These are phyloP conservation scores for Chrysolina haemoptera DNA, from an alignment of 2,888 invertebrate genomes.

Conservation along the genomic window DNA sequence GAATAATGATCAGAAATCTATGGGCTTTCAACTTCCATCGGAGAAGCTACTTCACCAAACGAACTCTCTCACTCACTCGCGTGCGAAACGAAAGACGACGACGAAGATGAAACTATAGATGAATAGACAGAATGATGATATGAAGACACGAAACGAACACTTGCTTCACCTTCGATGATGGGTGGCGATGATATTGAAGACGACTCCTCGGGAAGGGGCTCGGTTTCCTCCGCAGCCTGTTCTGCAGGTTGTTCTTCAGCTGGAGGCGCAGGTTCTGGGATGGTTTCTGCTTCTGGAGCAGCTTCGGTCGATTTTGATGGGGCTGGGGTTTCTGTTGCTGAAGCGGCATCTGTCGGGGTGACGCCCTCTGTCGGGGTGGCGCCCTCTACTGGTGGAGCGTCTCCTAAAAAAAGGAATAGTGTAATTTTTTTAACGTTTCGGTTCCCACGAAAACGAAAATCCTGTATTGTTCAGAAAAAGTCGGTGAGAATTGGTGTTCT, in stretches of 20 bases:
- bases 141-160: constrained; percentile 34
- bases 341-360: not conserved
- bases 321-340: constrained; percentile 50
- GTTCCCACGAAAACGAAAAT: too few relatives aligned
- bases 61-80: constrained; percentile 2
- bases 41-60: not conserved
- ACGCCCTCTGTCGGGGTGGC: too few relatives aligned
- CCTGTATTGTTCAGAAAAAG: too few relatives aligned
- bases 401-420: too few relatives aligned
- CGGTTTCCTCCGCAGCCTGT: constrained; percentile 49
- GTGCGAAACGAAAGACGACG: constrained; percentile 34
- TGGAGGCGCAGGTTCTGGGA: constrained; percentile 29
- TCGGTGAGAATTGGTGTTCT: too few relatives aligned
- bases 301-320: constrained; percentile 48
- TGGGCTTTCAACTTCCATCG: too few relatives aligned
- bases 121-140: constrained; percentile 40
- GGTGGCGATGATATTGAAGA: constrained; percentile 44
- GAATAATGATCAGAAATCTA: too few relatives aligned
- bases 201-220: constrained; percentile 23
- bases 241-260: constrained; percentile 28
- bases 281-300: constrained; percentile 37
- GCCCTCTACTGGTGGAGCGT: too few relatives aligned
- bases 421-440: too few relatives aligned
- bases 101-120: constrained; percentile 41
- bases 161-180: constrained; percentile 50